Conservation (phyloP, 2,888 invertebrate species). For the Celastrina argiolus region DNA sequence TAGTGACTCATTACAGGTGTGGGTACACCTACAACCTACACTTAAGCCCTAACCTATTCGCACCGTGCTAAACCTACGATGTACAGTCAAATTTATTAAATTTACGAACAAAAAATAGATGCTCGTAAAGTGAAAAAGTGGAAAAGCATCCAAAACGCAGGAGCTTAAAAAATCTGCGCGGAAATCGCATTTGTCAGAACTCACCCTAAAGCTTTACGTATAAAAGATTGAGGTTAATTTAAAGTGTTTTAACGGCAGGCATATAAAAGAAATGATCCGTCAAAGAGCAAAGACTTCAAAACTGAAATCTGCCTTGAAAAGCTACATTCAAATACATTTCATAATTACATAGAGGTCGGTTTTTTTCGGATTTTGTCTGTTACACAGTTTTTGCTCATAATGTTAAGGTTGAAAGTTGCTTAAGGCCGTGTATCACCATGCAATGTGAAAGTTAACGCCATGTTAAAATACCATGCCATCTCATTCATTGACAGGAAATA, state of each 20-base stretch:
- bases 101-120: too few relatives aligned
- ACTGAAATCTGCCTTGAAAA: conserved; percentile 1
- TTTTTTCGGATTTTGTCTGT: background rate
- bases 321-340: conserved; percentile 1
- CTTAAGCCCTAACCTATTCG: too few relatives aligned
- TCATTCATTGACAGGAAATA: too few relatives aligned
- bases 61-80: too few relatives aligned
- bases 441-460: too few relatives aligned
- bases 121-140: too few relatives aligned
- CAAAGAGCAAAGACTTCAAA: background rate
- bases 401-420: background rate
- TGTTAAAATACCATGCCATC: too few relatives aligned
- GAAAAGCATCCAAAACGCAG: too few relatives aligned
- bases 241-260: conserved; percentile 9
- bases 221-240: conserved; percentile 31
- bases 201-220: background rate
- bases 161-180: background rate
- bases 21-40: too few relatives aligned
- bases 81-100: too few relatives aligned
- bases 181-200: background rate
- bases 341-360: background rate
- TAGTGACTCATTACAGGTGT: too few relatives aligned
- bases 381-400: background rate
- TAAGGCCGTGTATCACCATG: too few relatives aligned
- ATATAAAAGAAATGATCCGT: conserved; percentile 14